Evolutionary conservation across 2,113 vertebrate species (phyloP), one percentile per base, ranked within the genome.

Genomic region (Protomyctophum bolini): DNA sequence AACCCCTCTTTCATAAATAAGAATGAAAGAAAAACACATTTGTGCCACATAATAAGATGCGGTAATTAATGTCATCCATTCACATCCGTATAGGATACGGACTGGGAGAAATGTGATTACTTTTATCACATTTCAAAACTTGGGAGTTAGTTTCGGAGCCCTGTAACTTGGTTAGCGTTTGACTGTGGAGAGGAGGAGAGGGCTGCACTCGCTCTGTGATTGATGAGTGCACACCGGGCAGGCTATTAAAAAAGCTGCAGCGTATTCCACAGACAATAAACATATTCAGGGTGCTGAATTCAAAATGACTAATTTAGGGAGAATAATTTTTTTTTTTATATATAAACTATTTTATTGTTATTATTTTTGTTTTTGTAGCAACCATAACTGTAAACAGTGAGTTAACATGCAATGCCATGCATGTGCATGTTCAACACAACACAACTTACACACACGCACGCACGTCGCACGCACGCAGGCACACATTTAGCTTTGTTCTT

Each of bases 61-160:
- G 90, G 93, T 96, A 98, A 97, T 98, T 97, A 97, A 96, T 96
- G 94, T 94, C 95, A 98, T 97, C 93, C 95, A 96, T 96, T 97
- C 96, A 96, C 93, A 93, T 92, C 94, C 91, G 93, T 95, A 95
- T 21, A 94, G 94, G 93, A 94, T 95, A 88, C 92, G 93, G 94
- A 96, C 93, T 95, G 86, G 82, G 91, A 80, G 89, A 89, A 96
- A 97, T 97, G 91, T 76, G 95, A 98, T 98, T 97, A 97, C 88
- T 94, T 94, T 96, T 94, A 98, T 97, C 94, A 93, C 94, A 96
- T 97, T 98, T 95, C 88, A 95, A 95, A 97, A 97, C 92, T 96
- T 95, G 89, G 93, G 94, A 96, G 95, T 95, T 95, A 95, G 94
- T 95, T 96, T 95, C 90, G 82, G 92, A 90, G 92, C 84, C 91